Evolutionary conservation across 2,888 invertebrate genomes (phyloP).

Genomic region (Dryobotodes eremita): DNA sequence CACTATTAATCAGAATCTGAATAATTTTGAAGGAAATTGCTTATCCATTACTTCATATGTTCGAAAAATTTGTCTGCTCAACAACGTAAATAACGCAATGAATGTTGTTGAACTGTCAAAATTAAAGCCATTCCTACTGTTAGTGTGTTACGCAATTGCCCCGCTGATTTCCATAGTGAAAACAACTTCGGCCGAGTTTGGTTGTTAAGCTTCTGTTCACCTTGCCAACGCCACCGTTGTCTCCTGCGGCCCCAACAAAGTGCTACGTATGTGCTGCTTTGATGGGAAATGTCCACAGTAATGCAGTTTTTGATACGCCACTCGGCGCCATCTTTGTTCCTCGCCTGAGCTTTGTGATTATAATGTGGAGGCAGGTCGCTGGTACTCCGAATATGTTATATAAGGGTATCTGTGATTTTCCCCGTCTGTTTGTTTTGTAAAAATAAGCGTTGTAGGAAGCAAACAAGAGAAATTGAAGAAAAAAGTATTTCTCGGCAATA

Average conservation of each 20-base stretch:
- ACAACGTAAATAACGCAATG: no score
- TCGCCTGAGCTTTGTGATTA: constrained; percentile 63
- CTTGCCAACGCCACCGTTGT: background rate
- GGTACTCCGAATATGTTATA: constrained; percentile 36
- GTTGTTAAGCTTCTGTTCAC: constrained; percentile 48
- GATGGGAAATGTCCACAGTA: constrained; percentile 70
- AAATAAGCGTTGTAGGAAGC: background rate
- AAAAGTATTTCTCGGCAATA: no score
- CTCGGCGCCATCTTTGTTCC: constrained; percentile 60
- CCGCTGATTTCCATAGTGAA: background rate
- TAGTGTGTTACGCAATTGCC: no score
- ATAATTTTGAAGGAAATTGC: no score
- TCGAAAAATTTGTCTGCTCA: no score
- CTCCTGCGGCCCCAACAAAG: constrained; percentile 62
- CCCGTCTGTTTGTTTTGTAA: constrained; percentile 6
- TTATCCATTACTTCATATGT: no score
- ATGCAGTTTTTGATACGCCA: constrained; percentile 70
- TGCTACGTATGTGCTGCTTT: constrained; percentile 67
- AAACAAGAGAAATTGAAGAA: background rate
- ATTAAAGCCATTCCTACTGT: no score
- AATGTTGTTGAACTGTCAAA: no score
- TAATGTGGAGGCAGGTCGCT: constrained; percentile 47
- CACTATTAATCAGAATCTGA: no score
- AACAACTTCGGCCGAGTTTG: background rate
- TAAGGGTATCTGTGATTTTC: background rate